These are phyloP conservation scores for Petrolisthes cinctipes DNA, from an alignment of 2,888 invertebrate genomes.

Conservation along the genomic window DNA sequence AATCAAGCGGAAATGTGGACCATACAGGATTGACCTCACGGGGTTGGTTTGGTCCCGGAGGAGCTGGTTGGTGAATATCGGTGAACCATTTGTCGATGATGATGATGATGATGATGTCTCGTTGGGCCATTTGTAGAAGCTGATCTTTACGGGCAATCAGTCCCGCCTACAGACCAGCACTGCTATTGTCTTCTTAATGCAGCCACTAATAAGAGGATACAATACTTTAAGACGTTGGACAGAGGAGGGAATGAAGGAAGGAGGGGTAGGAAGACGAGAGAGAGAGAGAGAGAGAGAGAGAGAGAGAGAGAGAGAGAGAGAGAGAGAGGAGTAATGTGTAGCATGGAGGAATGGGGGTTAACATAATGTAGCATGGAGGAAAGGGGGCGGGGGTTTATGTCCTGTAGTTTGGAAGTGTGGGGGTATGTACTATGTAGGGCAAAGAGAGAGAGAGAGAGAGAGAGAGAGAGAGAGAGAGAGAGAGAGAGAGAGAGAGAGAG, in stretches of 20 bases:
- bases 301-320: background rate
- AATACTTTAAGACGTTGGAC: background rate
- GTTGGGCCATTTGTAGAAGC: conserved; percentile 17
- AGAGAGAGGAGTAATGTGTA: background rate
- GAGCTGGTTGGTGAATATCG: background rate
- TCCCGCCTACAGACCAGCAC: conserved; percentile 19
- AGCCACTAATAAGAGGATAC: conserved; percentile 5
- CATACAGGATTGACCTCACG: no score
- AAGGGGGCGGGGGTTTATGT: no score
- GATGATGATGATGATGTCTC: conserved; percentile 14
- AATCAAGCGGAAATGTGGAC: no score
- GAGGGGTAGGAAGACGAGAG: background rate
- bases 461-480: conserved; percentile 6
- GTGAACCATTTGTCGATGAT: conserved; percentile 13
- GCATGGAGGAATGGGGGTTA: background rate
- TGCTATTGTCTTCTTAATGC: conserved; percentile 28
- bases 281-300: background rate
- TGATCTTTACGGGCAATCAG: conserved; percentile 29
- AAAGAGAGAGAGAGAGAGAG: background rate
- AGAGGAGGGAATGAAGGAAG: background rate
- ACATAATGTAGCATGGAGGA: background rate
- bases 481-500: conserved; percentile 13
- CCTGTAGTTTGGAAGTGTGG: no score
- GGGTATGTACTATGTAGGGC: no score
- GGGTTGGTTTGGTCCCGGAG: no score